Percentiles rank a stretch among this genome's conserved stretches.
Evolutionary conservation across 2,888 invertebrate species (phyloP).

Genomic region (Caradrina kadenii): DNA sequence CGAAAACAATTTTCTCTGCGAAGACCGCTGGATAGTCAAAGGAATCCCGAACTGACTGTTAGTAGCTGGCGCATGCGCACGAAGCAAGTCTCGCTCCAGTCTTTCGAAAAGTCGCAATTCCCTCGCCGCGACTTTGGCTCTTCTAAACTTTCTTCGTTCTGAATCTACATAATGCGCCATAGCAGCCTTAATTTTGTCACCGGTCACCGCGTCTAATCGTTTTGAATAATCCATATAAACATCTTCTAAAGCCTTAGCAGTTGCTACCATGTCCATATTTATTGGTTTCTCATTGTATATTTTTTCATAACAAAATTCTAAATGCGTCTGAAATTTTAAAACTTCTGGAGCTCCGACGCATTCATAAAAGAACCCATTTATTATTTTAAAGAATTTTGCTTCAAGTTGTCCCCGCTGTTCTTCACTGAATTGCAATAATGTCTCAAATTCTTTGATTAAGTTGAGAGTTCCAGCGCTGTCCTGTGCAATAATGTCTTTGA

Average conservation of each 20-base stretch:
- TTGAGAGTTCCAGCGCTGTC: constrained; percentile 73
- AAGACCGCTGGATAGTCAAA: constrained; percentile 19
- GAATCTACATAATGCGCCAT: constrained; percentile 87
- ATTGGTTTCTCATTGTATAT: constrained; percentile 90
- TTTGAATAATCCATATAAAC: constrained; percentile 88
- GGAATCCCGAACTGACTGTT: constrained; percentile 28
- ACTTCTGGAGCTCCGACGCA: constrained; percentile 89
- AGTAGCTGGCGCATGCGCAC: constrained; percentile 77
- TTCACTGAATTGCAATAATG: constrained; percentile 83
- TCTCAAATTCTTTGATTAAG: constrained; percentile 76
- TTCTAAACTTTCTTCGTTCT: constrained; percentile 86
- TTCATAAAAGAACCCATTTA: constrained; percentile 90
- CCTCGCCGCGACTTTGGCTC: constrained; percentile 89
- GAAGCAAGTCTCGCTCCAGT: constrained; percentile 83
- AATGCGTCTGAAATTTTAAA: constrained; percentile 89
- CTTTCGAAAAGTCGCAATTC: constrained; percentile 89
- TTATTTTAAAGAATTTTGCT: constrained; percentile 88
- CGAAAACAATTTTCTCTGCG: constrained; percentile 41
- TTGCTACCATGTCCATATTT: constrained; percentile 87
- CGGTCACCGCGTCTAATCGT: constrained; percentile 90
- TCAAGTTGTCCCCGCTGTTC: constrained; percentile 87
- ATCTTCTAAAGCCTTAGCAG: constrained; percentile 91
- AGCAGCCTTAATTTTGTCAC: constrained; percentile 87
- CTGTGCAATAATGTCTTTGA: constrained; percentile 81
- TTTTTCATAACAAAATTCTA: constrained; percentile 92